Evolutionary conservation across 2,888 invertebrate species (phyloP), one percentile per base, ranked within the genome.

Genomic region (Rhagophthalmus giganteus): DNA sequence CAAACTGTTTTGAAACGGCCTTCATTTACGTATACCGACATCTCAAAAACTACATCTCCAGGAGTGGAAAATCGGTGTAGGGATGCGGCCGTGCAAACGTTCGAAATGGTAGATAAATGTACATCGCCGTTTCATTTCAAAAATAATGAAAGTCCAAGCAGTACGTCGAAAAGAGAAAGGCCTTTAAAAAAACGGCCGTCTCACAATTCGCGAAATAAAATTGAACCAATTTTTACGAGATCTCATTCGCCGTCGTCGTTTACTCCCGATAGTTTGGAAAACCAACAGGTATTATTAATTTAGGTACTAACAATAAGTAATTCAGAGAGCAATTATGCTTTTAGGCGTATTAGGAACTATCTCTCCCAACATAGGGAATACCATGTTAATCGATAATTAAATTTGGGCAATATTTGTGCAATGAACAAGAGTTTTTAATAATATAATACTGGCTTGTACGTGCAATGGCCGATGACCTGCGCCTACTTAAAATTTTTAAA

Each of bases 71-170:
- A 34, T 14, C 40, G 34, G 5, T 12, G 73, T 41, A 76, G 72
- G 55, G 81, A 81, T 57, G 81, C 75, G 0, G 76, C 78, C 2
- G 79, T 80, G 34, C 81, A 81, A 62, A 81, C 81, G 5, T 71
- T 71, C 42, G 74, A 75, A 58, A 74, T 74, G 71, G 68, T 74
- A 7, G 74, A 74, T 55, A 74, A 74, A 55, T 73, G 73, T 51
- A 75, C 74, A 7, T 75, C 74, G 34, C 74, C 75, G 4, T 69
- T 70, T 57, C 49, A 68, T 34, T 38, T 58, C 9, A 53, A 53
- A 26, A 34, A 59, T 1, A 52, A 51, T 14, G 47, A 45, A 14
- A 38, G 30, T 26, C 46, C 46, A 38, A 55, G 47, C 25, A 48
- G 48, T 28, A 57, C 51, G 26, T 44, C 40, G 14, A 59, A 55